Percentiles rank a stretch among this genome's conserved stretches.
These are phyloP conservation scores for Brassicogethes aeneus DNA, from an alignment of 2,888 invertebrate genomes.

Conservation along the genomic window DNA sequence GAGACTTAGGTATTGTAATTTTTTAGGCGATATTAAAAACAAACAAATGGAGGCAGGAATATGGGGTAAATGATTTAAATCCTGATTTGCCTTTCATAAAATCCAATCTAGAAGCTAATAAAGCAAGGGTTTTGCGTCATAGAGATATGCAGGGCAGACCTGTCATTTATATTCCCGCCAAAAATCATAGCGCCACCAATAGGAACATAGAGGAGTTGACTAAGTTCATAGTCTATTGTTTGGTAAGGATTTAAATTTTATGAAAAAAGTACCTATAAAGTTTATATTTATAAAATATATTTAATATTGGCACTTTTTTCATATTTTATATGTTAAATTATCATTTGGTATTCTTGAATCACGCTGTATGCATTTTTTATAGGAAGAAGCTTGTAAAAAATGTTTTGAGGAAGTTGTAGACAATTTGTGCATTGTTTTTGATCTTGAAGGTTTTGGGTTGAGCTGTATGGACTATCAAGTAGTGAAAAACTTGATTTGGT, in stretches of 20 bases:
- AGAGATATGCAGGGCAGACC: slow-evolving; percentile 66
- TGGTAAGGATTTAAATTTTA: slow-evolving; percentile 50
- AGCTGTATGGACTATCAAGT: slow-evolving; percentile 76
- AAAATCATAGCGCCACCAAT: slow-evolving; percentile 63
- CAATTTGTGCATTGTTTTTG: slow-evolving; percentile 72
- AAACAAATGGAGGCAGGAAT: slow-evolving; percentile 70
- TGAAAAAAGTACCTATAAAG: no score
- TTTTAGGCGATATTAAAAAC: slow-evolving; percentile 67
- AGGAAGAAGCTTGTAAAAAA: slow-evolving; percentile 68
- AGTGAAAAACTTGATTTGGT: slow-evolving; percentile 69
- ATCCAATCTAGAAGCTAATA: slow-evolving; percentile 49
- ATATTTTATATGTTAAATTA: no score
- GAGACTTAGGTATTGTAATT: no score
- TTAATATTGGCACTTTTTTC: no score
- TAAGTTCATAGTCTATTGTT: slow-evolving; percentile 66
- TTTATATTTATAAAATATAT: no score
- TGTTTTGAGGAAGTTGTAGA: slow-evolving; percentile 74
- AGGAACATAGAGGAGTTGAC: slow-evolving; percentile 69
- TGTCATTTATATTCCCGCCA: slow-evolving; percentile 69
- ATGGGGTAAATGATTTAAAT: slow-evolving; percentile 54
- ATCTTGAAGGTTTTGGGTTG: slow-evolving; percentile 62
- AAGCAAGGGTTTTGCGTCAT: slow-evolving; percentile 61
- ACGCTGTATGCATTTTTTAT: slow-evolving; percentile 17
- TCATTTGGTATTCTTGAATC: no score
- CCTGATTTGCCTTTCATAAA: slow-evolving; percentile 47